A percentile compares a stretch with the other conserved stretches of the same genome.
Conservation (phyloP, 2,888 invertebrate species). For the Iphiclides podalirius region DNA sequence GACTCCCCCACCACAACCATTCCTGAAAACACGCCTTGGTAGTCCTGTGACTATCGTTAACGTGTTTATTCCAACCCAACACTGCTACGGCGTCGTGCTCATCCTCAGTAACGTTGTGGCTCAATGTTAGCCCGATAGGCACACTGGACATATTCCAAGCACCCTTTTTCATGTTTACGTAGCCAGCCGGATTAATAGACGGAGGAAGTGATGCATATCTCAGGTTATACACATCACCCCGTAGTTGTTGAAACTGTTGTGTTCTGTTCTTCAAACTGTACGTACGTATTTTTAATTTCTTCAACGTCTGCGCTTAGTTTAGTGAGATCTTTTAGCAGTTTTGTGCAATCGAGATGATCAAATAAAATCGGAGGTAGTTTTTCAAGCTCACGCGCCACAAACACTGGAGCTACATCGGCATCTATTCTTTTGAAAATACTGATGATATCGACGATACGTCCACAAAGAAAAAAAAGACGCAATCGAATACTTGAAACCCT, state of each 20-base stretch:
- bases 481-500: too few species aligned
- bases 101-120: too few species aligned
- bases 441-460: background rate
- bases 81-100: background rate
- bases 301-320: constrained; percentile 8
- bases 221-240: background rate
- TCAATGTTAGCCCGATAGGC: background rate
- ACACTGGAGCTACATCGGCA: background rate
- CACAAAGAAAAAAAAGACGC: too few species aligned
- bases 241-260: constrained; percentile 3
- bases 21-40: too few species aligned
- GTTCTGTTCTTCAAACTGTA: too few species aligned
- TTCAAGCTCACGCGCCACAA: background rate
- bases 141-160: background rate
- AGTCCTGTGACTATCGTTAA: too few species aligned
- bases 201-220: background rate
- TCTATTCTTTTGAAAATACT: background rate
- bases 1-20: too few species aligned
- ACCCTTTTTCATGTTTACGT: background rate
- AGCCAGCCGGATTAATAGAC: background rate
- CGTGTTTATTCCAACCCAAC: too few species aligned
- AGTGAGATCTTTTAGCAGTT: constrained; percentile 12
- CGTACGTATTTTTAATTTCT: constrained; percentile 11
- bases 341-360: constrained; percentile 8
- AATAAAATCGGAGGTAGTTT: background rate